These are phyloP conservation scores for Lasioglossum morio DNA, from an alignment of 2,888 invertebrate genomes.

Conservation along the genomic window DNA sequence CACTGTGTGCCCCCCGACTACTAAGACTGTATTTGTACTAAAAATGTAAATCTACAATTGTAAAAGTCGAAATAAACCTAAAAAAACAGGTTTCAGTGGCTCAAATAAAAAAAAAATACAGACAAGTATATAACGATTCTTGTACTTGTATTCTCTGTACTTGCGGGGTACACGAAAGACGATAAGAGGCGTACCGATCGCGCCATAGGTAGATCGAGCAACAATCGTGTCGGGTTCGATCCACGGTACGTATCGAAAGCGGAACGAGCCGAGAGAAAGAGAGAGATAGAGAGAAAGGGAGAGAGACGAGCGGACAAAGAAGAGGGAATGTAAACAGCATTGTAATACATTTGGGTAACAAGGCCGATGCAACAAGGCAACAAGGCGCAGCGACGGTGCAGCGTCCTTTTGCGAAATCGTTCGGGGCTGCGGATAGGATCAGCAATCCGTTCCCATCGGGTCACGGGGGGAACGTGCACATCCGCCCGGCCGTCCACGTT, in stretches of 20 bases:
- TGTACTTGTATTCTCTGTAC: too few species aligned
- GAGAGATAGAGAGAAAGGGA: background rate
- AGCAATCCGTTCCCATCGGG: slow-evolving; percentile 66
- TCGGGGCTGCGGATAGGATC: slow-evolving; percentile 48
- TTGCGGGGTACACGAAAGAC: background rate
- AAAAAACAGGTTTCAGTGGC: too few species aligned
- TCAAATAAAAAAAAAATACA: too few species aligned
- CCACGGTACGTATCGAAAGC: background rate
- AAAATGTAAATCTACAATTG: too few species aligned
- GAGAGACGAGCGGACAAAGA: background rate
- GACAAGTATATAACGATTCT: too few species aligned
- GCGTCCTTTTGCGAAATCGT: slow-evolving; percentile 38
- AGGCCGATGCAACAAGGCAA: slow-evolving; percentile 39
- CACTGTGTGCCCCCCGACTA: too few species aligned
- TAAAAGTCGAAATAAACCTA: too few species aligned
- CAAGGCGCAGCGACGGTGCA: slow-evolving; percentile 57
- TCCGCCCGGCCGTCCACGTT: slow-evolving; percentile 34
- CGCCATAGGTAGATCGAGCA: background rate
- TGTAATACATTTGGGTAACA: slow-evolving; percentile 65
- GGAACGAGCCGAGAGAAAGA: background rate
- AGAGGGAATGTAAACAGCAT: slow-evolving; percentile 50
- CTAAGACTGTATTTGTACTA: too few species aligned
- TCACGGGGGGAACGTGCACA: slow-evolving; percentile 50
- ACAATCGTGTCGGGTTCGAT: background rate
- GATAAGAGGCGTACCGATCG: background rate